Evolutionary conservation across 2,797 vertebrate species (phyloP), one percentile per base, ranked within the genome.

Genomic region (Crenuchus spilurus): DNA sequence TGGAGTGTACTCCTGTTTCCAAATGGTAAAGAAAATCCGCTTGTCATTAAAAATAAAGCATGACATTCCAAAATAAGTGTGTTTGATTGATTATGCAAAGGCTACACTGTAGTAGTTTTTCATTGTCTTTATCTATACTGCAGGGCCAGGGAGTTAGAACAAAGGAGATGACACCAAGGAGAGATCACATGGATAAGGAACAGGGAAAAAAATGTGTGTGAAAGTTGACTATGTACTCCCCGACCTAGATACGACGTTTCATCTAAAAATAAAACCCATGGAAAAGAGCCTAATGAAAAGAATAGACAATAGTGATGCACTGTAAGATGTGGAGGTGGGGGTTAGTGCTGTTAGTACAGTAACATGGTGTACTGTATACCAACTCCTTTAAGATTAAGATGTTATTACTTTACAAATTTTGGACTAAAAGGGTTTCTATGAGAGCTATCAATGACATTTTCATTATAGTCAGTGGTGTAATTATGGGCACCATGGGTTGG

Each of bases 21-120:
- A 70, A 76, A 83, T 84, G 33, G 11, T 31, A 58, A 55, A 28
- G 61, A 86, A 90, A 89, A 24, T 5, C 87, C 80, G 64, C 69
- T 76, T 81, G 75, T 87, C 84, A 90, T 91, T 89, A 90, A 92
- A 92, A 90, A 93, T 92, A 79, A 89, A 88, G 84, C 31, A 48
- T 85, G 88, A 87, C 87, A 89, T 86, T 82, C 80, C 83, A 84
- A 88, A 90, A 87, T 86, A 83, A 88, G 77, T 84, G 76, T 87
- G 79, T 86, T 87, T 91, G 89, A 91, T 87, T 90, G 91, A 91
- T 85, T 87, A 82, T 87, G 79, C 85, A 84, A 84, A 85, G 82
- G 80, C 85, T 85, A 82, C 84, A 86, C 87, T 89, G 84, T 88
- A 88, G 88, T 85, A 86, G 86, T 89, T 88, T 90, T 88, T 85